phyloP scores from a whole-genome alignment of 2,113 vertebrate species.

The Charadrius vociferus region DNA sequence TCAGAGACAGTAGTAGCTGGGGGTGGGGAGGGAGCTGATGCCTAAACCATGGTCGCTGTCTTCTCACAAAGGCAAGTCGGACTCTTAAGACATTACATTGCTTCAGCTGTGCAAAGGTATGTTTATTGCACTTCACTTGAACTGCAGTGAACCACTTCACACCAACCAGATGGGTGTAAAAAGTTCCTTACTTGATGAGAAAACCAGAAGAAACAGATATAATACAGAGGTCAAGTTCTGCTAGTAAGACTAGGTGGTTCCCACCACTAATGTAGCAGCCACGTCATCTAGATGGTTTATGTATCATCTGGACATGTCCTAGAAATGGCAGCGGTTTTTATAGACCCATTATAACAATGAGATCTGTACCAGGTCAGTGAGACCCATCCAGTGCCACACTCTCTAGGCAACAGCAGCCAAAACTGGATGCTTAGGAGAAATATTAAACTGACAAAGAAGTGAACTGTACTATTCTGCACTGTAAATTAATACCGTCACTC shows the following conservation, averaged over 20 bases:
- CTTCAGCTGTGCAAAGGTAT: neutral
- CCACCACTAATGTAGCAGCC: neutral
- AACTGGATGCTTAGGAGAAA: neutral
- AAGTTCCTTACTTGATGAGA: neutral
- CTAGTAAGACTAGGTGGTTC: neutral
- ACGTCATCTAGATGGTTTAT: neutral
- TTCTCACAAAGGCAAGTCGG: neutral
- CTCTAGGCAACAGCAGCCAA: neutral
- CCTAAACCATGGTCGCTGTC: neutral
- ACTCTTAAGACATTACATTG: neutral
- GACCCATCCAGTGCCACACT: neutral
- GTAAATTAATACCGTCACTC: neutral
- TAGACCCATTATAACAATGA: neutral
- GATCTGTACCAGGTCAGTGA: conserved; percentile 25
- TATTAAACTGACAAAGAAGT: neutral
- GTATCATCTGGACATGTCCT: neutral
- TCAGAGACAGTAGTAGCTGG: neutral
- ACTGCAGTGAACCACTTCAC: neutral
- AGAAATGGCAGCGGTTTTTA: conserved; percentile 6
- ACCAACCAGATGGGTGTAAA: neutral
- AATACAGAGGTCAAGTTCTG: neutral
- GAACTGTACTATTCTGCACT: neutral
- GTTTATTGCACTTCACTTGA: neutral
- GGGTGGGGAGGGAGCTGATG: neutral
- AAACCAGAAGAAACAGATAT: neutral